Conservation (phyloP, 2,888 invertebrate species). For the Sipha maydis region DNA sequence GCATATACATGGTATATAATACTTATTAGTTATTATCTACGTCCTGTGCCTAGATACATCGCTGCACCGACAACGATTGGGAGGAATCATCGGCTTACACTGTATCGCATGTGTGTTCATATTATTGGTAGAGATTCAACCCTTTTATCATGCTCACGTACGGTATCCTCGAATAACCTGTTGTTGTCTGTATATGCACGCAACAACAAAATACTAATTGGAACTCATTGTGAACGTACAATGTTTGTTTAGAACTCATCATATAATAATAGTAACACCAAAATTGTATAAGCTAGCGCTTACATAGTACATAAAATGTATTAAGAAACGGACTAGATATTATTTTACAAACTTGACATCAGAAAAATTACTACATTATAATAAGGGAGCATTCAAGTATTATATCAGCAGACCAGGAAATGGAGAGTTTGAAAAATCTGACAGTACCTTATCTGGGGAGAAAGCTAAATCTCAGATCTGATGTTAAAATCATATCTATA, state of each 20-base stretch:
- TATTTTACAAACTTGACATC: not conserved
- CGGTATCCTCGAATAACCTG: not conserved
- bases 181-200: not conserved
- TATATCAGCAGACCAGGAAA: too few relatives aligned
- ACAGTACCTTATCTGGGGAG: too few relatives aligned
- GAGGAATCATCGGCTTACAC: not conserved
- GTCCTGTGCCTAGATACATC: not conserved
- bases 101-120: not conserved
- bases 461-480: too few relatives aligned
- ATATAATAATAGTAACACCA: not conserved
- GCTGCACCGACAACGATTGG: not conserved
- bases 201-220: not conserved
- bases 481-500: too few relatives aligned
- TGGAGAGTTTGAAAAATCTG: too few relatives aligned
- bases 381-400: too few relatives aligned
- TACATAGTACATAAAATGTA: not conserved
- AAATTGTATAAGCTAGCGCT: not conserved
- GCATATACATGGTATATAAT: not conserved
- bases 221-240: not conserved
- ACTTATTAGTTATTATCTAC: not conserved
- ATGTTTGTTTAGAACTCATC: not conserved
- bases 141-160: not conserved
- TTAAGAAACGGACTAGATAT: not conserved
- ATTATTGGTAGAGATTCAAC: not conserved
- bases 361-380: too few relatives aligned